Conservation (phyloP, 2,113 vertebrate species). For the Cephalopholis sonnerati region DNA sequence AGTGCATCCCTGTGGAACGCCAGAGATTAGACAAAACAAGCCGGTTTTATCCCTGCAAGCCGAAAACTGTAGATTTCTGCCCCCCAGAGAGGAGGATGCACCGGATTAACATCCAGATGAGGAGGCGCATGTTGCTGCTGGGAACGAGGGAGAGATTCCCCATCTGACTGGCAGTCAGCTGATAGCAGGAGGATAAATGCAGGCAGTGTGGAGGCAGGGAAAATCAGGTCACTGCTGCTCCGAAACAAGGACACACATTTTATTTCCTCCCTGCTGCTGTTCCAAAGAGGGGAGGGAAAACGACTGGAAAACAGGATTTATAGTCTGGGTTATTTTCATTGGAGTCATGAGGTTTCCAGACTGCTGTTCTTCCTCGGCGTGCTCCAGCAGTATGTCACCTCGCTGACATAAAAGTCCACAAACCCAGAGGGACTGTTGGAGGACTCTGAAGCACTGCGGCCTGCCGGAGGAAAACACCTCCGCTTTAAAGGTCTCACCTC, state of each 20-base stretch:
- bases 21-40: neutral
- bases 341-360: constrained; percentile 63
- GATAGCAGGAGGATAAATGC: constrained; percentile 42
- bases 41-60: neutral
- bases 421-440: neutral
- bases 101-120: constrained; percentile 39
- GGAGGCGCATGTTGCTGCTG: neutral
- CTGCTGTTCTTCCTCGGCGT: constrained; percentile 33
- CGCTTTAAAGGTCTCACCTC: neutral
- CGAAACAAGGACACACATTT: constrained; percentile 65
- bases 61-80: neutral
- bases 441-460: neutral
- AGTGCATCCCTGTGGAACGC: neutral
- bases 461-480: neutral
- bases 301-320: constrained; percentile 64
- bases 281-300: neutral
- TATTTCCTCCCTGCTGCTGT: constrained; percentile 35
- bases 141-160: constrained; percentile 16
- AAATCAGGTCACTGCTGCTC: constrained; percentile 70
- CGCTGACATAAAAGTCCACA: constrained; percentile 14
- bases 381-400: constrained; percentile 39
- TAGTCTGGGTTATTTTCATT: constrained; percentile 57
- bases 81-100: neutral
- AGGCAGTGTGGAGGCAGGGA: constrained; percentile 38
- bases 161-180: constrained; percentile 51